Evolutionary conservation across 2,797 vertebrate species (phyloP), one percentile per base, ranked within the genome.

Genomic region (Clamator glandarius): DNA sequence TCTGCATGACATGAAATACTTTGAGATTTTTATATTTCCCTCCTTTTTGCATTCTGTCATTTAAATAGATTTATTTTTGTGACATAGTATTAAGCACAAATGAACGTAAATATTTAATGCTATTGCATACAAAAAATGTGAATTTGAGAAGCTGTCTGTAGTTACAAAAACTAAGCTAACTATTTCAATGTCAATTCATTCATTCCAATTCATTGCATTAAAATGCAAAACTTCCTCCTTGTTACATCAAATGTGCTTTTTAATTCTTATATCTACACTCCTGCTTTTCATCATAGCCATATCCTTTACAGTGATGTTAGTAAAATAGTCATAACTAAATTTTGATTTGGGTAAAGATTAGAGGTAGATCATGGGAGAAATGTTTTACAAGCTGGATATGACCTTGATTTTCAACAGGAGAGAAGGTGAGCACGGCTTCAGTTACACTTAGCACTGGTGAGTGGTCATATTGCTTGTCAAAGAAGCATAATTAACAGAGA

Each of bases 381-480:
- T 4, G 2, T 18, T 44, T 61, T 58, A 25, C 25, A 64, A 78
- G 33, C 10, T 82, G 35, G 6, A 10, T 0, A 0, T 59, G 35
- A 35, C 41, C 12, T 1, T 80, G 5, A 61, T 50, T 64, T 78
- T 78, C 29, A 79, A 8, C 33, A 70, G 21, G 15, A 31, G 15
- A 29, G 68, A 51, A 25, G 5, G 7, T 85, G 29, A 78, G 19
- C 23, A 5, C 54, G 26, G 11, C 42, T 89, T 82, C 9, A 33
- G 23, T 89, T 74, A 44, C 11, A 64, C 12, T 76, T 82, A 61
- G 13, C 18, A 29, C 21, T 50, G 21, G 12, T 73, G 12, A 62
- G 9, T 8, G 9, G 18, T 64, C 44, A 57, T 0, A 1, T 62
- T 68, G 18, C 41, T 67, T 44, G 35, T 66, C 29, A 69, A 59